Evolutionary conservation across 2,888 invertebrate genomes (phyloP).

Genomic region (Hymenopus coronatus): DNA sequence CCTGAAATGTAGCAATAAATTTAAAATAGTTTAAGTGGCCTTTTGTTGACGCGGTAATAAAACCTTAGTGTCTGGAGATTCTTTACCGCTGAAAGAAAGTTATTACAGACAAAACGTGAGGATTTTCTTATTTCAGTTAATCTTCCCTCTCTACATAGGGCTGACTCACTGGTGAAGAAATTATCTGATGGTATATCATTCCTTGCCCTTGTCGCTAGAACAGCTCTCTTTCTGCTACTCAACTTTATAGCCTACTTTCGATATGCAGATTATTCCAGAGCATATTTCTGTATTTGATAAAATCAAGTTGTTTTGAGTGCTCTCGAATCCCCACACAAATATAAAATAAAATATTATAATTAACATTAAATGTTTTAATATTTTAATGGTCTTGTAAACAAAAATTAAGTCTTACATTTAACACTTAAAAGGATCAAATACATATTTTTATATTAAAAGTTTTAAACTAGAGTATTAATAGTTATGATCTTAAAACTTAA

Average conservation of each 20-base stretch:
- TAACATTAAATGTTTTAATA: too few relatives aligned
- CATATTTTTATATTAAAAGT: too few relatives aligned
- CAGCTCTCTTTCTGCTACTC: neutral
- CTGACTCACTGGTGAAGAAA: neutral
- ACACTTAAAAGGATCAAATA: too few relatives aligned
- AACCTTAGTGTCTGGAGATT: neutral
- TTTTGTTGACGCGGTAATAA: neutral
- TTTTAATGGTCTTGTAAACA: too few relatives aligned
- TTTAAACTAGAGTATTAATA: too few relatives aligned
- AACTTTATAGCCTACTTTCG: neutral
- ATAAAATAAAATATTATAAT: too few relatives aligned
- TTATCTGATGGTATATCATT: neutral
- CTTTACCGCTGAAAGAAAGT: neutral
- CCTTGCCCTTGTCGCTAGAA: neutral
- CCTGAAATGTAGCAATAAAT: neutral
- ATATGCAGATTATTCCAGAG: neutral
- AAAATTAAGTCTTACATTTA: too few relatives aligned
- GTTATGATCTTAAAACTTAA: too few relatives aligned
- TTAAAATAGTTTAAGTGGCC: neutral
- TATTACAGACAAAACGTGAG: neutral
- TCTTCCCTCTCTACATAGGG: neutral
- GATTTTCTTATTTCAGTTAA: neutral
- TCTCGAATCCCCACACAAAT: too few relatives aligned
- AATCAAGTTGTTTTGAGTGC: too few relatives aligned
- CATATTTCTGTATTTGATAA: too few relatives aligned